Conservation (phyloP, 2,113 vertebrate species). For the Parotia lawesii region DNA sequence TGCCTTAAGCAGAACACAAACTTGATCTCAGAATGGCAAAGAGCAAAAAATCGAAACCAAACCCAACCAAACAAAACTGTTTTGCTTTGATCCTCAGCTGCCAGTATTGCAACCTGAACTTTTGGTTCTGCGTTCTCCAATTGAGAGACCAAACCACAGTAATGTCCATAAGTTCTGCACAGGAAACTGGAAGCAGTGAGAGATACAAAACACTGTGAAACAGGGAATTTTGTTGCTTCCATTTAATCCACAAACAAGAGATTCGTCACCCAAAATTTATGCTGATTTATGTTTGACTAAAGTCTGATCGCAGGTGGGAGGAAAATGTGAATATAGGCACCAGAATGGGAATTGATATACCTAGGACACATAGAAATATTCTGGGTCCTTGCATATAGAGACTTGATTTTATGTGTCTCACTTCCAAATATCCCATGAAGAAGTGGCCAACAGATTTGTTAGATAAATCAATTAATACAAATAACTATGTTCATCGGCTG, state of each 20-base stretch:
- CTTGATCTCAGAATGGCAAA: not conserved
- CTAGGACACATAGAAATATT: not conserved
- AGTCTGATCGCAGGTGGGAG: not conserved
- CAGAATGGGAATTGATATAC: not conserved
- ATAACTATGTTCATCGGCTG: not conserved
- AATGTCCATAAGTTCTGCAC: not conserved
- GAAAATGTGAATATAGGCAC: not conserved
- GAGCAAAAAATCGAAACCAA: not conserved
- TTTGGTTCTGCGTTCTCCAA: not conserved
- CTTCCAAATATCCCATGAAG: not conserved
- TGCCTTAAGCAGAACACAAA: constrained; percentile 17
- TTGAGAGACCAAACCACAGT: not conserved
- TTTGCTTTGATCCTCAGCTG: not conserved
- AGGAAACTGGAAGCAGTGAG: not conserved
- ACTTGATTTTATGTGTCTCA: not conserved
- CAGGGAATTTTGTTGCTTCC: not conserved
- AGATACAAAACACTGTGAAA: not conserved
- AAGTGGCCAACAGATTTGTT: not conserved
- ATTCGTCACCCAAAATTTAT: not conserved
- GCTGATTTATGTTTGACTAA: not conserved
- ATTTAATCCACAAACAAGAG: not conserved
- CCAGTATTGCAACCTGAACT: not conserved
- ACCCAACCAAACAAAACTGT: not conserved
- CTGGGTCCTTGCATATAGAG: not conserved
- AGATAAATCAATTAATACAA: not conserved